Evolutionary conservation across 2,113 vertebrate species (phyloP).

Genomic region (Tragelaphus strepsiceros): DNA sequence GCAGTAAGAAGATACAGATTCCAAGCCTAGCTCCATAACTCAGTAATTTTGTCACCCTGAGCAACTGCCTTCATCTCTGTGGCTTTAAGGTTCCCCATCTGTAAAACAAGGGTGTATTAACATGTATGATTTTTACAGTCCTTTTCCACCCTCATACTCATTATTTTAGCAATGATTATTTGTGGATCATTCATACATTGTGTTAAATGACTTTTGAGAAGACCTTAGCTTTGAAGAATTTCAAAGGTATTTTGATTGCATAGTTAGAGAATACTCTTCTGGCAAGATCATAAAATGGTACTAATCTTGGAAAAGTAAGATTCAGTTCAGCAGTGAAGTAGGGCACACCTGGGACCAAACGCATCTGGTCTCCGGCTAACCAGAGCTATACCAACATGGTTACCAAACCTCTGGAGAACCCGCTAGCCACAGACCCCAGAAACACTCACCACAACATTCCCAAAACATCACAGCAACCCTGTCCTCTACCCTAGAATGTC

Average conservation of each 20-base stretch:
- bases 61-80: neutral
- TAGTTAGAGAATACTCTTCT: neutral
- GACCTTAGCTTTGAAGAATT: slow-evolving; percentile 39
- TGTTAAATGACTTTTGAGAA: neutral
- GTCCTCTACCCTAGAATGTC: neutral
- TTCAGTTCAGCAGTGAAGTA: neutral
- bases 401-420: neutral
- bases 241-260: neutral
- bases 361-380: neutral
- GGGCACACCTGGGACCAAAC: neutral
- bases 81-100: neutral
- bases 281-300: slow-evolving; percentile 1
- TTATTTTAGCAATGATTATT: slow-evolving; percentile 7
- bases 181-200: neutral
- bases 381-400: neutral
- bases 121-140: neutral
- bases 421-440: neutral
- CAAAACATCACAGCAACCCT: neutral
- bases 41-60: neutral
- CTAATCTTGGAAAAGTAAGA: slow-evolving; percentile 18
- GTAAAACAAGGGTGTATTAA: neutral
- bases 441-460: neutral
- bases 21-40: neutral
- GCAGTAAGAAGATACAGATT: neutral
- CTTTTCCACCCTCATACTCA: neutral